These are phyloP conservation scores for Leucoptera coffeella DNA, from an alignment of 2,888 invertebrate genomes.

Conservation along the genomic window DNA sequence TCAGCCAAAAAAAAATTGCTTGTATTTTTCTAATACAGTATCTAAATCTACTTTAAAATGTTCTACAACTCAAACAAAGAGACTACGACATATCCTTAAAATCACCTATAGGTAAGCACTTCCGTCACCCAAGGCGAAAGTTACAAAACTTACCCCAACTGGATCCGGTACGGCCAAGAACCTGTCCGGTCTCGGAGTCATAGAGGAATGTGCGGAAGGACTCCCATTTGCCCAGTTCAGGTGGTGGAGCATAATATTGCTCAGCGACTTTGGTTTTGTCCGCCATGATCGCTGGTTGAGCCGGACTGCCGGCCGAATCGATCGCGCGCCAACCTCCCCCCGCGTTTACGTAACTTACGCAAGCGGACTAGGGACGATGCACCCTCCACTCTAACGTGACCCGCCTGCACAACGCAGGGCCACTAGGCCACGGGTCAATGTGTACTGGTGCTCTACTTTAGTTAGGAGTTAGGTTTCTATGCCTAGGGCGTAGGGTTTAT, in stretches of 20 bases:
- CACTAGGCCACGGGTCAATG: constrained; percentile 17
- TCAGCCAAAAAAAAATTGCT: too few species aligned
- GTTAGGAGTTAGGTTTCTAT: too few species aligned
- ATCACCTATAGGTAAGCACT: too few species aligned
- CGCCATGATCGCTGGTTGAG: constrained; percentile 56
- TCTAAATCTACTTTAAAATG: too few species aligned
- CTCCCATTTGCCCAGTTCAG: constrained; percentile 80
- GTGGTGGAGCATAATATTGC: constrained; percentile 75
- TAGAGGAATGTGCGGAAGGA: constrained; percentile 79
- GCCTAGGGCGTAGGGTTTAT: too few species aligned
- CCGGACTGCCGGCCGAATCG: constrained; percentile 42
- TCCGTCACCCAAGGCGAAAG: too few species aligned
- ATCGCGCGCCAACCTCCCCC: constrained; percentile 24
- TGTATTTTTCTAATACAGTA: too few species aligned
- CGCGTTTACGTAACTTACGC: too few species aligned
- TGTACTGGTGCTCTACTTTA: constrained; percentile 26
- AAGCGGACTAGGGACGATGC: constrained; percentile 7
- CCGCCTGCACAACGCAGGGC: constrained; percentile 13
- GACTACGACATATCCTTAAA: too few species aligned
- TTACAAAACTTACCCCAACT: constrained; percentile 85
- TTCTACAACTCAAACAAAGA: too few species aligned
- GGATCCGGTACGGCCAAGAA: constrained; percentile 84
- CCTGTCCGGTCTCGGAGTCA: constrained; percentile 88
- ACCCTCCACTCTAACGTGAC: constrained; percentile 28
- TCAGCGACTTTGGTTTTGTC: constrained; percentile 66